Base-by-base conservation (phyloP, 1,140 invertebrate genomes). In the Lucilia cuprina region DNA sequence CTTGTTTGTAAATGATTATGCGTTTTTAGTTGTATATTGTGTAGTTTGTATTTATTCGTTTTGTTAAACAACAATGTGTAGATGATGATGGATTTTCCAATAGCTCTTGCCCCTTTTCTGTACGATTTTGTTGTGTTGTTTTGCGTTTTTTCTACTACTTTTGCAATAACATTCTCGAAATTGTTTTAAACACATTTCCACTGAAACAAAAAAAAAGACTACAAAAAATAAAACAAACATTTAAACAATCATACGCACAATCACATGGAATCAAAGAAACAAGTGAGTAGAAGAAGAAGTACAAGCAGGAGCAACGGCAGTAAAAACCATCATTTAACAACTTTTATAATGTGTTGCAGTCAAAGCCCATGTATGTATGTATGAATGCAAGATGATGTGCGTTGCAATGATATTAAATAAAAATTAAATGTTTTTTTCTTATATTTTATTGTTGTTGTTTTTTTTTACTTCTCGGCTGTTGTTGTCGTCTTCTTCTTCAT, bases 151-250 rank as follows among this genome's bases (percentile, higher is more conserved):
- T 17, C 14, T 74, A 8, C n/a, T 50, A n/a, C 30, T 84, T 78
- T 82, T 84, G 83, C 55, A 74, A 41, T 74, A 47, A 14, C 82
- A 82, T 84, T 47, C 74, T 74, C 55, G 78, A 77, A 84, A 83
- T 83, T 74, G 65, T 83, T 84, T 84, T 50, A 77, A 83, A 82
- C 84, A 83, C 70, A 84, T 83, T 84, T 83, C 84, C 47, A 84
- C 34, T 83, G 82, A 84, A 84, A 74, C 25, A 80, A 49, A 49
- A 80, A 49, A 78, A 78, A 78, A 2, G 25, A 30, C n/a, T n/a
- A n/a, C n/a, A n/a, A 30, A 30, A 30, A 30, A 30, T 30, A 30
- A 30, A 78, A 47, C 34, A 78, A n/a, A 74, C 19, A 25, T 19
- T 13, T 17, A 82, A 14, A 80, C 77, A 80, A 21, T 49, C 77